Evolutionary conservation across 2,888 invertebrate genomes (phyloP).

Genomic region (Rotaria sp.): DNA sequence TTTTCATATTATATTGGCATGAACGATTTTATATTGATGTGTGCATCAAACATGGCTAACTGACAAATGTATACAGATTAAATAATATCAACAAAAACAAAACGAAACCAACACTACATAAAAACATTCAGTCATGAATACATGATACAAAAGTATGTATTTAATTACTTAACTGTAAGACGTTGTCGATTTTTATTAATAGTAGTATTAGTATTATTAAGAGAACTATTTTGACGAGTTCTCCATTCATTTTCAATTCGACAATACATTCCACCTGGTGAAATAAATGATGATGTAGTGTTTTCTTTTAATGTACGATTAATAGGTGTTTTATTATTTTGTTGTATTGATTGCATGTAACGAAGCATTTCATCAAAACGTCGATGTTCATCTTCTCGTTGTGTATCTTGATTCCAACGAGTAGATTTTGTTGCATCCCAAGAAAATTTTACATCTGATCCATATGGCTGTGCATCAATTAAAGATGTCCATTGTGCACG

Average conservation of each 20-base stretch:
- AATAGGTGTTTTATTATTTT: background rate
- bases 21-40: background rate
- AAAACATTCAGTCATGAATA: background rate
- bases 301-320: slow-evolving; percentile 6
- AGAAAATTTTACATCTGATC: slow-evolving; percentile 43
- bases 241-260: slow-evolving; percentile 36
- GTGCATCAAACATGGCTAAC: background rate
- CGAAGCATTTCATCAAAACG: slow-evolving; percentile 35
- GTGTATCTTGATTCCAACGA: slow-evolving; percentile 55
- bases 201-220: background rate
- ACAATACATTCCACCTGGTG: slow-evolving; percentile 35
- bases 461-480: background rate
- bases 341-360: background rate
- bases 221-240: background rate
- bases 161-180: background rate
- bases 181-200: slow-evolving; percentile 21
- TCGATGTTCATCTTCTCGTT: slow-evolving; percentile 53
- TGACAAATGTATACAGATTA: background rate
- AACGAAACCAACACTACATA: background rate
- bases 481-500: background rate
- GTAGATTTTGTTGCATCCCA: slow-evolving; percentile 54
- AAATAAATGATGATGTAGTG: background rate
- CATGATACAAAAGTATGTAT: background rate
- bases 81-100: background rate
- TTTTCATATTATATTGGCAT: background rate